Evolutionary conservation across 2,113 vertebrate species (phyloP).

Genomic region (Elaphurus davidianus): DNA sequence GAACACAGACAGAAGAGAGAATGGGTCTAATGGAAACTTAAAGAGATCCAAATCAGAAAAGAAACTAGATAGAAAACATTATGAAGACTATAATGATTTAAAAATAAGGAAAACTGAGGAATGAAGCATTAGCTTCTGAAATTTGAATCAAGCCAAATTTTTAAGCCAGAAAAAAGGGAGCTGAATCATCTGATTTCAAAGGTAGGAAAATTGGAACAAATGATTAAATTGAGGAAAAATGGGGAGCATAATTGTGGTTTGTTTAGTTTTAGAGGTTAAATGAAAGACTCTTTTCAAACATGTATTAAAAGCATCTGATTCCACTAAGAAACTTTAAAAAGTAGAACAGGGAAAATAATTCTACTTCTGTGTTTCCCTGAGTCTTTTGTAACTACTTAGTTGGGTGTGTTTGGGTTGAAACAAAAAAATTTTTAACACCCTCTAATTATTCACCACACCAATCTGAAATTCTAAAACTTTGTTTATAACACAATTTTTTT

Average conservation of each 20-base stretch:
- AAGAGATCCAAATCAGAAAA: constrained; percentile 10
- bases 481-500: constrained; percentile 67
- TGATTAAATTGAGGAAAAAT: constrained; percentile 44
- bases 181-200: constrained; percentile 54
- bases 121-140: constrained; percentile 25
- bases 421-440: background rate
- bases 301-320: constrained; percentile 71
- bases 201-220: constrained; percentile 66
- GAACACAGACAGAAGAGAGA: background rate
- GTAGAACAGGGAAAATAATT: background rate
- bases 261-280: constrained; percentile 64
- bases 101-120: constrained; percentile 25
- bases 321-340: constrained; percentile 40
- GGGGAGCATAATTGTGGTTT: constrained; percentile 58
- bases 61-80: constrained; percentile 31
- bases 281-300: constrained; percentile 44
- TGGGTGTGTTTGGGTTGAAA: constrained; percentile 60
- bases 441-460: background rate
- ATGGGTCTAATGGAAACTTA: background rate
- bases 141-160: constrained; percentile 3
- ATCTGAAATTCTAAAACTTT: constrained; percentile 63
- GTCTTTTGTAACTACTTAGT: constrained; percentile 55
- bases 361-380: constrained; percentile 28
- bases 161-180: constrained; percentile 27
- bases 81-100: background rate